Percentiles rank a stretch among this genome's conserved stretches.
Evolutionary conservation across 2,888 invertebrate species (phyloP).

Genomic region (Sinelater perroti): DNA sequence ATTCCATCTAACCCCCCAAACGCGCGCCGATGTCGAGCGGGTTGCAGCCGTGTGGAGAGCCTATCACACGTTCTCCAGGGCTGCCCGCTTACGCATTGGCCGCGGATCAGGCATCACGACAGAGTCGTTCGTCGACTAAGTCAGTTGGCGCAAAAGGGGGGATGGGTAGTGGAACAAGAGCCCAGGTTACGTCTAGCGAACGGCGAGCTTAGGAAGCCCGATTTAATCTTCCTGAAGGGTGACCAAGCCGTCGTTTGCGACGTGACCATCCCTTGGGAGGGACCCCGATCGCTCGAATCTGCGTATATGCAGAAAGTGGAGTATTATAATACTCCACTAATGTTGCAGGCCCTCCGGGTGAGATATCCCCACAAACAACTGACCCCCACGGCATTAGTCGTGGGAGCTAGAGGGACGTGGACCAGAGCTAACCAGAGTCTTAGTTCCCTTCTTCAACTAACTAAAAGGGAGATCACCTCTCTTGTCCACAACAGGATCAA

Average conservation of each 20-base stretch:
- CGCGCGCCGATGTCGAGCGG: conserved; percentile 41
- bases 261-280: background rate
- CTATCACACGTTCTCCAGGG: conserved; percentile 45
- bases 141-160: conserved; percentile 28
- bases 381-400: background rate
- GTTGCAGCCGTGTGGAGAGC: conserved; percentile 42
- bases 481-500: conserved; percentile 1
- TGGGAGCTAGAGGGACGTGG: conserved; percentile 3
- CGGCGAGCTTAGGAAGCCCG: conserved; percentile 32
- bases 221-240: conserved; percentile 22
- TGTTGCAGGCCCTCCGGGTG: background rate
- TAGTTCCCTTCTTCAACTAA: background rate
- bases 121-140: conserved; percentile 25
- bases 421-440: background rate
- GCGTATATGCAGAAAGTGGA: background rate
- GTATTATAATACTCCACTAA: background rate
- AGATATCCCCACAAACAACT: background rate
- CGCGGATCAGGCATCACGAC: conserved; percentile 36
- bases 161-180: conserved; percentile 38
- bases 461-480: background rate
- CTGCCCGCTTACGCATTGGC: conserved; percentile 40
- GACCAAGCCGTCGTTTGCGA: background rate
- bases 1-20: conserved; percentile 47
- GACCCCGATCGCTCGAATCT: background rate
- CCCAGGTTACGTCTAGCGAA: conserved; percentile 39